Evolutionary conservation across 1,140 invertebrate species (phyloP).

Genomic region (Conus ventricosus): DNA sequence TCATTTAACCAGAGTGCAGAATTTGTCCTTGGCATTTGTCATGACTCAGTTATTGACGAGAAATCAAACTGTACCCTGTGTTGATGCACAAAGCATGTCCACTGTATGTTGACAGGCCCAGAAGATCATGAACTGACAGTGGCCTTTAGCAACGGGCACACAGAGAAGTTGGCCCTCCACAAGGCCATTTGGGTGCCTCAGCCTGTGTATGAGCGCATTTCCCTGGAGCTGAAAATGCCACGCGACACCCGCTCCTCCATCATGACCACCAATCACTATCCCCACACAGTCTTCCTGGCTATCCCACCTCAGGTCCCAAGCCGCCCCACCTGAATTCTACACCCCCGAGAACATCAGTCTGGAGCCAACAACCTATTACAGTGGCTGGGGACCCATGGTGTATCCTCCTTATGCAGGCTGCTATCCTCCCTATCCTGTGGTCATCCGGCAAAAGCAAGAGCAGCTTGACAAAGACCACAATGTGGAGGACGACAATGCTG

Average conservation of each 20-base stretch:
- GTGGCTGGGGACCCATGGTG: conserved; percentile 26
- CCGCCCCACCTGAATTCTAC: conserved; percentile 48
- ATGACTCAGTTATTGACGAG: too few species aligned
- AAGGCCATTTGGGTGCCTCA: conserved; percentile 67
- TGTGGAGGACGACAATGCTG: conserved; percentile 42
- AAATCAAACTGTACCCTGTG: too few species aligned
- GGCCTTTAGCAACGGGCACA: conserved; percentile 66
- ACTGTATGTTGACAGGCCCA: conserved; percentile 46
- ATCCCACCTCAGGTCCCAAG: conserved; percentile 55
- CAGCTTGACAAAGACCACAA: neutral
- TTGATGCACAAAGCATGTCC: too few species aligned
- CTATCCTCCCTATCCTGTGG: conserved; percentile 53
- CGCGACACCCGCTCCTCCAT: conserved; percentile 56
- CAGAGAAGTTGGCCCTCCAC: conserved; percentile 53
- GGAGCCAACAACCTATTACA: conserved; percentile 35
- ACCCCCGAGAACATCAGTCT: conserved; percentile 48
- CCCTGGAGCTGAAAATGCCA: conserved; percentile 68
- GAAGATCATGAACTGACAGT: conserved; percentile 63
- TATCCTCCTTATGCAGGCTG: conserved; percentile 40
- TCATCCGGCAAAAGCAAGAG: conserved; percentile 37
- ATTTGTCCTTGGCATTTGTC: too few species aligned
- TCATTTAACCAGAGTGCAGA: too few species aligned
- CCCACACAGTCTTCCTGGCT: conserved; percentile 58
- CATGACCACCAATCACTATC: conserved; percentile 60
- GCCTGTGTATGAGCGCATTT: conserved; percentile 57